These are phyloP conservation scores for Atopsyche davidsoni DNA, from an alignment of 1,140 invertebrate genomes.

Conservation along the genomic window DNA sequence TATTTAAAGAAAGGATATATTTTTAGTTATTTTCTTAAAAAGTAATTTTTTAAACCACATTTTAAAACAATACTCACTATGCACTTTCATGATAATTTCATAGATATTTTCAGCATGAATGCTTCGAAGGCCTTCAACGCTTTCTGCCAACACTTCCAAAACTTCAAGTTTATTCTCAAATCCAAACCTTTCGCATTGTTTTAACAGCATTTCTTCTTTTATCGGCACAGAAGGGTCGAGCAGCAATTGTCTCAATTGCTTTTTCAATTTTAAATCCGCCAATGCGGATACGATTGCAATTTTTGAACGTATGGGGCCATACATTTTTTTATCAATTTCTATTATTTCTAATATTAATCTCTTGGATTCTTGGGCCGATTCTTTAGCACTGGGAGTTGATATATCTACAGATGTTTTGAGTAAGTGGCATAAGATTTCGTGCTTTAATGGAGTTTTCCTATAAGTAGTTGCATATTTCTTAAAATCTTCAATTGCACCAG, in stretches of 20 bases:
- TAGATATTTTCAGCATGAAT: conserved; percentile 40
- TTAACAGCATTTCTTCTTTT: conserved; percentile 38
- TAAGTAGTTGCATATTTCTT: conserved; percentile 37
- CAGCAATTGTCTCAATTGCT: conserved; percentile 42
- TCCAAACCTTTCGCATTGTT: conserved; percentile 47
- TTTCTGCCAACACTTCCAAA: conserved; percentile 40
- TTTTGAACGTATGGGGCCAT: conserved; percentile 41
- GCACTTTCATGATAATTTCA: conserved; percentile 44
- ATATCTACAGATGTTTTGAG: too few species aligned
- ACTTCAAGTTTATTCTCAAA: conserved; percentile 43
- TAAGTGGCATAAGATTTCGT: conserved; percentile 45
- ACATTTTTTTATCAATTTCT: conserved; percentile 29
- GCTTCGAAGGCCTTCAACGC: conserved; percentile 34
- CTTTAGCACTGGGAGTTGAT: too few species aligned
- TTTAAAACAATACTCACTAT: conserved; percentile 41
- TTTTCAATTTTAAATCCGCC: conserved; percentile 47
- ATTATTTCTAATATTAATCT: conserved; percentile 9
- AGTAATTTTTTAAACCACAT: neutral
- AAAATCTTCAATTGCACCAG: conserved; percentile 45
- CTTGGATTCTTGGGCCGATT: too few species aligned
- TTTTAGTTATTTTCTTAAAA: neutral
- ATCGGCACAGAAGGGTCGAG: conserved; percentile 39
- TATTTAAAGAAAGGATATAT: neutral
- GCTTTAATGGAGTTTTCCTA: conserved; percentile 48
- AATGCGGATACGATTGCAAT: conserved; percentile 46